A percentile compares a stretch with the other conserved stretches of the same genome.
Conservation (phyloP, 2,888 invertebrate species). For the Eupithecia abbreviata region DNA sequence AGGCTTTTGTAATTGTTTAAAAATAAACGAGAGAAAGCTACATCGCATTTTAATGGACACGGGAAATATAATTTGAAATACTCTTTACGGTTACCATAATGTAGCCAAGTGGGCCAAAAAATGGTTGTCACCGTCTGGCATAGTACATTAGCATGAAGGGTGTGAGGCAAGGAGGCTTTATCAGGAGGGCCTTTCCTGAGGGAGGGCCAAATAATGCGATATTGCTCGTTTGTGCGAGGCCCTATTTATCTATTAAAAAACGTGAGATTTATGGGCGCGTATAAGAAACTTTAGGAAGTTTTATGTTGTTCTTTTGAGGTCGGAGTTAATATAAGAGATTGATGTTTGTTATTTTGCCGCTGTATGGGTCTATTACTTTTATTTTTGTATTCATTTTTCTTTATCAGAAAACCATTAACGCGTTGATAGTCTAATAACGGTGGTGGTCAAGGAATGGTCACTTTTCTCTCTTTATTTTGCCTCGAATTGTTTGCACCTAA, state of each 20-base stretch:
- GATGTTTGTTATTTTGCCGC: slow-evolving; percentile 73
- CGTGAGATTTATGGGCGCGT: slow-evolving; percentile 77
- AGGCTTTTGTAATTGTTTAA: slow-evolving; percentile 59
- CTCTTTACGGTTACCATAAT: slow-evolving; percentile 81
- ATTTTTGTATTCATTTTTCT: slow-evolving; percentile 18
- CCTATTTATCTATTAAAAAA: slow-evolving; percentile 85
- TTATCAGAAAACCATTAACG: background rate
- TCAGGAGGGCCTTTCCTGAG: slow-evolving; percentile 83
- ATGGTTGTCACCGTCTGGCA: slow-evolving; percentile 84
- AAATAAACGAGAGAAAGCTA: slow-evolving; percentile 66
- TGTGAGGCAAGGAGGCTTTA: slow-evolving; percentile 82
- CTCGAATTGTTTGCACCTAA: background rate
- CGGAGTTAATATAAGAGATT: slow-evolving; percentile 78
- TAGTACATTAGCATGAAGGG: slow-evolving; percentile 83
- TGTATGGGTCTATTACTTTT: slow-evolving; percentile 52
- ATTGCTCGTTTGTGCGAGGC: slow-evolving; percentile 83
- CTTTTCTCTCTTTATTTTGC: background rate
- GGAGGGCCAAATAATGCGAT: slow-evolving; percentile 83
- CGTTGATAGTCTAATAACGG: background rate
- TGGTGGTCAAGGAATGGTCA: background rate
- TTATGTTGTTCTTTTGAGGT: slow-evolving; percentile 77
- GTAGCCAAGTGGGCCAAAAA: slow-evolving; percentile 84
- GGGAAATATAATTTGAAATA: slow-evolving; percentile 83
- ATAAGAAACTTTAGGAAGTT: slow-evolving; percentile 79
- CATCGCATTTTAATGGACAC: slow-evolving; percentile 81